phyloP scores from a whole-genome alignment of 2,113 vertebrate species.

The Otus sunia region DNA sequence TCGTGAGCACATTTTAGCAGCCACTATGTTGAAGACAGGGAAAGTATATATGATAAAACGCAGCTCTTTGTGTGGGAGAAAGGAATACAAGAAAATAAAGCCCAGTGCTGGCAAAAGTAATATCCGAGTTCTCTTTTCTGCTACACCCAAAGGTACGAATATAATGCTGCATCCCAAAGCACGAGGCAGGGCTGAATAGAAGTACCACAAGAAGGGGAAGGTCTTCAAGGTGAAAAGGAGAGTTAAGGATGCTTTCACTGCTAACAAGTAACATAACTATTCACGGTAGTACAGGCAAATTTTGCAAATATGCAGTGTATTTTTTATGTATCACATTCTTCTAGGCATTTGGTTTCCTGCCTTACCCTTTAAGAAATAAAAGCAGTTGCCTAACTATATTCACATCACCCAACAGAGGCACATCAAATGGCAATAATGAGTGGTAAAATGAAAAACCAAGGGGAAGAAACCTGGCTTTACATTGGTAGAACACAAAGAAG shows the following conservation, averaged over 20 bases:
- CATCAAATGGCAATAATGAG: not conserved
- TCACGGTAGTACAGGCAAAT: not conserved
- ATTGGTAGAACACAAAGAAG: not conserved
- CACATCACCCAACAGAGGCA: not conserved
- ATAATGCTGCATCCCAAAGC: constrained; percentile 86
- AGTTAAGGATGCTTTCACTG: constrained; percentile 79
- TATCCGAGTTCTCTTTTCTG: constrained; percentile 78
- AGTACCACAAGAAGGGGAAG: constrained; percentile 92
- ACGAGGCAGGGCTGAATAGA: constrained; percentile 92
- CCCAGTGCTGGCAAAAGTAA: constrained; percentile 80
- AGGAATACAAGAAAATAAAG: constrained; percentile 89
- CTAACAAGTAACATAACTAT: not conserved
- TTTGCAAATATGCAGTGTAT: not conserved
- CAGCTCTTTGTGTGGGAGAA: constrained; percentile 95
- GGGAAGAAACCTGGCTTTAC: not conserved
- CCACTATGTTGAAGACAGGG: constrained; percentile 86
- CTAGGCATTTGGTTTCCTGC: not conserved
- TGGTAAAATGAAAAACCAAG: not conserved
- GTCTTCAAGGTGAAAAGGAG: constrained; percentile 73
- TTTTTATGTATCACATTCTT: not conserved
- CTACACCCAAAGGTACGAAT: constrained; percentile 85
- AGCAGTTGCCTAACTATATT: not conserved
- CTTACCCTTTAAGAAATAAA: not conserved
- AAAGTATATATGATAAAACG: constrained; percentile 94
- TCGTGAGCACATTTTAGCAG: constrained; percentile 86